Evolutionary conservation across 2,113 vertebrate genomes (phyloP), one percentile per base, ranked within the genome.

Genomic region (Anarhynchus alexandrinus): DNA sequence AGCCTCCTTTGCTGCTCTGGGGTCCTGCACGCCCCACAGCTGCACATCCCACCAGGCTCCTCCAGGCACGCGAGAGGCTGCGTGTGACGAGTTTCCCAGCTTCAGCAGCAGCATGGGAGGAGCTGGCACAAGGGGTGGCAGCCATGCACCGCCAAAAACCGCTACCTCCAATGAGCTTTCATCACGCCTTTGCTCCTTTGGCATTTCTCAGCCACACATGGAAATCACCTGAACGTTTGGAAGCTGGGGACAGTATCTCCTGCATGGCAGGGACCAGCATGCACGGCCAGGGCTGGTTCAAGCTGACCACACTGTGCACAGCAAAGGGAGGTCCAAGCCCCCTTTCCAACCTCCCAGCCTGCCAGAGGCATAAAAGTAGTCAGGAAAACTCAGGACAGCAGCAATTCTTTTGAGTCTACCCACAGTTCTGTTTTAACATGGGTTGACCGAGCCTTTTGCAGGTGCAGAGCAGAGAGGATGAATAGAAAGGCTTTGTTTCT

Each of bases 331-430:
- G n/a, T 55, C 61, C 57, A 61, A 89, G 84, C 5, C 20, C 47
- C 9, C 2, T 74, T 71, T 62, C 42, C 47, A 74, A 74, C 14
- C n/a, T 27, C 32, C 6, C 27, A 49, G 20, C 18, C 9, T 42
- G 26, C 40, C 71, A 71, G 84, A 86, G 34, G 23, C 42, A 89
- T n/a, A 43, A n/a, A 65, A 83, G 57, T 1, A 61, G 25, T 12
- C 11, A 38, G 1, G 4, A 26, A 73, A 80, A 47, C 29, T 57
- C 8, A 5, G 36, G 0, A 0, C 29, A 19, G 43, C 1, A 0
- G 40, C 2, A 4, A 70, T 52, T 11, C 34, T 19, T 19, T 70
- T 25, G 62, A 38, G 15, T 36, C n/a, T 59, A 30, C 14, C n/a
- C 2, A 1, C 4, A 0, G 23, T 62, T 57, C 34, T 18, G 30